A percentile compares a stretch with the other conserved stretches of the same genome.
Conservation (phyloP, 2,113 vertebrate species). For the Eulemur rufifrons region DNA sequence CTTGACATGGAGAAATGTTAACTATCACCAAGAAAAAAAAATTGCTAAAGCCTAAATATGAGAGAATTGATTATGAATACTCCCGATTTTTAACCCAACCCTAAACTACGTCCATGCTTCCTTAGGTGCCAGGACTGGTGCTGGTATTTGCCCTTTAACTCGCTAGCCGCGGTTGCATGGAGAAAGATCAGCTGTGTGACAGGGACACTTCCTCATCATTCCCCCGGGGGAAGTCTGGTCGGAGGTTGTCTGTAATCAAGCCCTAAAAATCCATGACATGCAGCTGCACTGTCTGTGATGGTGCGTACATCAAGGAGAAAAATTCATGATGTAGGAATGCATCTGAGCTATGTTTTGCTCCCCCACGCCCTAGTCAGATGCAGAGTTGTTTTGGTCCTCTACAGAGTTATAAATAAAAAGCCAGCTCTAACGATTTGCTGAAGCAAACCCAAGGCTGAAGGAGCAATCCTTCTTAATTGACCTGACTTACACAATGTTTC, state of each 20-base stretch:
- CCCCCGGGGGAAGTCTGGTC: slow-evolving; percentile 40
- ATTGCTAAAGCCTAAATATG: not conserved
- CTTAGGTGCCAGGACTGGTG: not conserved
- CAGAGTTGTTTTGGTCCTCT: slow-evolving; percentile 32
- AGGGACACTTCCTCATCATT: not conserved
- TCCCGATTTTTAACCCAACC: not conserved
- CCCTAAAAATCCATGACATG: slow-evolving; percentile 12
- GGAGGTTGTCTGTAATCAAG: slow-evolving; percentile 58
- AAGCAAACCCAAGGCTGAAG: slow-evolving; percentile 42
- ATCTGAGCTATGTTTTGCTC: slow-evolving; percentile 45
- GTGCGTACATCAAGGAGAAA: slow-evolving; percentile 51
- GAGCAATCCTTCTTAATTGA: slow-evolving; percentile 54
- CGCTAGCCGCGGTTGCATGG: not conserved
- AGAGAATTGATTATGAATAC: not conserved
- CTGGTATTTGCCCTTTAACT: not conserved
- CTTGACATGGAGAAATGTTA: not conserved
- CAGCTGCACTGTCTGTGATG: slow-evolving; percentile 65
- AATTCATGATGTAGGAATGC: slow-evolving; percentile 46
- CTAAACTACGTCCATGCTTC: not conserved
- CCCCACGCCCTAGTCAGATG: slow-evolving; percentile 36
- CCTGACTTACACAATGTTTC: slow-evolving; percentile 45
- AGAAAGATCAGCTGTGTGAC: not conserved
- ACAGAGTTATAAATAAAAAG: slow-evolving; percentile 59
- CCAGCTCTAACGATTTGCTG: slow-evolving; percentile 47
- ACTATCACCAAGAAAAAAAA: not conserved